phyloP scores from a whole-genome alignment of 2,113 vertebrate genomes.

The Oreotrochilus melanogaster region DNA sequence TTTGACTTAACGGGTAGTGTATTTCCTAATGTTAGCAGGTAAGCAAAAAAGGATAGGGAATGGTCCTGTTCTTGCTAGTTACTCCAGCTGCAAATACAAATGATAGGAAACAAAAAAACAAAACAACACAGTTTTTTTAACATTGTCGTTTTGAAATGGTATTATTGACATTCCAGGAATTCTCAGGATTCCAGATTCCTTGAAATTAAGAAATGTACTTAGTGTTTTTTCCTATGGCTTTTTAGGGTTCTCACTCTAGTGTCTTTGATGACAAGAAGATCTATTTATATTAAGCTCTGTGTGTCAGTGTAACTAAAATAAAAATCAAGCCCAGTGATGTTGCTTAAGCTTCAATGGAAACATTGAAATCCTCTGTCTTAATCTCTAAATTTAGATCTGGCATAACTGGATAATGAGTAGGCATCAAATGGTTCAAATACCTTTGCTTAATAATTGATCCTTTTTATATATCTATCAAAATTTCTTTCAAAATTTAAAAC shows the following conservation, averaged over 20 bases:
- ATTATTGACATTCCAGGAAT: not conserved
- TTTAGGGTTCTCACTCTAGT: not conserved
- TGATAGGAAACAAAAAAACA: not conserved
- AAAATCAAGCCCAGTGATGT: not conserved
- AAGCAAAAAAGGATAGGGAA: not conserved
- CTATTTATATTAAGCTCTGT: not conserved
- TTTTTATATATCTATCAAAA: not conserved
- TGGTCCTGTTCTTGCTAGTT: not conserved
- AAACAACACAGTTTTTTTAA: not conserved
- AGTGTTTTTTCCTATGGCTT: not conserved
- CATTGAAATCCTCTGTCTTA: not conserved
- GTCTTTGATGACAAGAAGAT: not conserved
- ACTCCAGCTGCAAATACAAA: not conserved
- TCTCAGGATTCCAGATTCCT: not conserved
- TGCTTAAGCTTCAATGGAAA: not conserved
- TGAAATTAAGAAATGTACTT: not conserved
- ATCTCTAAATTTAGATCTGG: not conserved
- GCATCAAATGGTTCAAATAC: not conserved
- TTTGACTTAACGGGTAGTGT: not conserved
- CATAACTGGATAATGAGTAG: not conserved
- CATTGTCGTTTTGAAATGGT: not conserved
- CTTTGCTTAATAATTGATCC: not conserved
- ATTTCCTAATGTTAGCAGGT: not conserved
- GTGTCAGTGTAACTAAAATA: not conserved
- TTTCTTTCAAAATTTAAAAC: constrained; percentile 8